phyloP scores from a whole-genome alignment of 2,888 invertebrate genomes.

The Octonoba sinensis region DNA sequence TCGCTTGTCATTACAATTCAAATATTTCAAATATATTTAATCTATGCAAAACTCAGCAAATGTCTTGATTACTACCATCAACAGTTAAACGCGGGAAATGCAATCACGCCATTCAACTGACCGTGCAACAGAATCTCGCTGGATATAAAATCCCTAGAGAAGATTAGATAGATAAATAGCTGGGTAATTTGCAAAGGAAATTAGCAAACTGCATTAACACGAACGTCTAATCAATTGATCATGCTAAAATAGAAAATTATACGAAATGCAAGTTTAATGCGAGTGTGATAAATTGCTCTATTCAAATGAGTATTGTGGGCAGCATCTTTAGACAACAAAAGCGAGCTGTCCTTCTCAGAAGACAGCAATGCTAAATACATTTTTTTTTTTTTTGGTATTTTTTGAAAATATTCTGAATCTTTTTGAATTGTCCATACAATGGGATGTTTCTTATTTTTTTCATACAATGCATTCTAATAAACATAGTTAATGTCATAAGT shows the following conservation, averaged over 20 bases:
- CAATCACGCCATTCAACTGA: too few relatives aligned
- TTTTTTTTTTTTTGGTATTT: not conserved
- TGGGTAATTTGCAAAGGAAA: not conserved
- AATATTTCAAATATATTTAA: too few relatives aligned
- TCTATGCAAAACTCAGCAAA: too few relatives aligned
- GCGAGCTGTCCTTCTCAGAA: not conserved
- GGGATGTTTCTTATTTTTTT: too few relatives aligned
- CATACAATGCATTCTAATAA: too few relatives aligned
- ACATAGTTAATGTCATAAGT: too few relatives aligned
- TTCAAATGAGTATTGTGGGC: not conserved
- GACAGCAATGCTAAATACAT: not conserved
- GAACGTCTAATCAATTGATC: conserved; percentile 5
- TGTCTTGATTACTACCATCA: too few relatives aligned
- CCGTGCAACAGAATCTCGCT: too few relatives aligned
- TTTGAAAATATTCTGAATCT: not conserved
- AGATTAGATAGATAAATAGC: not conserved
- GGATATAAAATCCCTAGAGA: too few relatives aligned
- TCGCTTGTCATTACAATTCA: too few relatives aligned
- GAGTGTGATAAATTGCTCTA: not conserved
- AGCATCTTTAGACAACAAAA: too few relatives aligned
- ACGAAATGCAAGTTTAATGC: conserved; percentile 4
- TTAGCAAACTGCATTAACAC: conserved; percentile 4
- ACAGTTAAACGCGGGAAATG: too few relatives aligned
- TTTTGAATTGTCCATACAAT: not conserved
- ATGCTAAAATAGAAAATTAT: not conserved